Evolutionary conservation across 2,888 invertebrate genomes (phyloP).

Genomic region (Allacma fusca): DNA sequence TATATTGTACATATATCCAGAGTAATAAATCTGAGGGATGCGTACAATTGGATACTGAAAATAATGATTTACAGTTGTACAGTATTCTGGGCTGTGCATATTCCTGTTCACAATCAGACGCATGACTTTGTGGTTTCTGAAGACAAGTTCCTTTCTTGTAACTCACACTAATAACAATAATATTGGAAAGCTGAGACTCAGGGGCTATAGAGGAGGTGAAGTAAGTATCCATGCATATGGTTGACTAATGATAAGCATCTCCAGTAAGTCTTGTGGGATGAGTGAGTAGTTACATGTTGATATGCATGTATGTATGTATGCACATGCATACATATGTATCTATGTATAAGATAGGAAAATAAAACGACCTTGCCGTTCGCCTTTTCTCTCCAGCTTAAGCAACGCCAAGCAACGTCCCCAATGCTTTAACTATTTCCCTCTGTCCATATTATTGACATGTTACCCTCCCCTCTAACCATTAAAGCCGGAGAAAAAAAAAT

Average conservation of each 20-base stretch:
- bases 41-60: too few relatives aligned
- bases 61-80: too few relatives aligned
- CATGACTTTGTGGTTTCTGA: constrained; percentile 17
- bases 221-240: too few relatives aligned
- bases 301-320: neutral
- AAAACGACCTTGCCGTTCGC: constrained; percentile 42
- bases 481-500: constrained; percentile 11
- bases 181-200: neutral
- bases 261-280: neutral
- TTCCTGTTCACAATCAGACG: neutral
- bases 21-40: too few relatives aligned
- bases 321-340: neutral
- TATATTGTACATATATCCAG: neutral
- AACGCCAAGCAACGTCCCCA: neutral
- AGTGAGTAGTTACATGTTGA: too few relatives aligned
- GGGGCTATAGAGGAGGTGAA: neutral
- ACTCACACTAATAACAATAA: constrained; percentile 2
- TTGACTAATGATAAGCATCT: neutral
- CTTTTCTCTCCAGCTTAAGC: neutral
- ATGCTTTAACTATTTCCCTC: neutral
- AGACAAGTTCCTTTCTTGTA: constrained; percentile 7
- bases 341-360: neutral
- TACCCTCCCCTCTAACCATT: constrained; percentile 20
- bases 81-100: too few relatives aligned
- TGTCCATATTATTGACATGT: constrained; percentile 23